phyloP scores from a whole-genome alignment of 2,888 invertebrate genomes.

The Pteria penguin region DNA sequence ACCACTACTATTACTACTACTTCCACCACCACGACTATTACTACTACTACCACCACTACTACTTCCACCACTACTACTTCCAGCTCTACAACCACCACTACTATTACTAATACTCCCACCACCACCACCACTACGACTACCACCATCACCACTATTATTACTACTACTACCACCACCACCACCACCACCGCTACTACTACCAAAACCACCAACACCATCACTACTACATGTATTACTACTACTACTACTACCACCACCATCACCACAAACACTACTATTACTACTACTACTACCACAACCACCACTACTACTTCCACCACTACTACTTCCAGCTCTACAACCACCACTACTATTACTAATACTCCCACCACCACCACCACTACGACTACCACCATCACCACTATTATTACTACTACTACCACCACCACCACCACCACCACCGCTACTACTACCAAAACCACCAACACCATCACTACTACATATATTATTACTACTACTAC shows the following conservation, averaged over 20 bases:
- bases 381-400: no score
- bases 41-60: neutral
- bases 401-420: neutral
- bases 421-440: neutral
- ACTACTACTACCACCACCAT: neutral
- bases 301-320: neutral
- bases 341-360: neutral
- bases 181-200: neutral
- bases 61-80: neutral
- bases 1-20: neutral
- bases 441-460: neutral
- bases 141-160: neutral
- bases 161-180: neutral
- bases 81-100: neutral
- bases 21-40: neutral
- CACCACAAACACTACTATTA: neutral
- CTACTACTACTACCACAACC: no score
- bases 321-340: neutral
- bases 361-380: neutral
- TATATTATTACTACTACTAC: neutral
- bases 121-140: no score
- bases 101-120: neutral
- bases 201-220: neutral
- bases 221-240: neutral
- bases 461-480: neutral